Evolutionary conservation across 2,888 invertebrate species (phyloP), one percentile per base, ranked within the genome.

Genomic region (Harmothoe impar): DNA sequence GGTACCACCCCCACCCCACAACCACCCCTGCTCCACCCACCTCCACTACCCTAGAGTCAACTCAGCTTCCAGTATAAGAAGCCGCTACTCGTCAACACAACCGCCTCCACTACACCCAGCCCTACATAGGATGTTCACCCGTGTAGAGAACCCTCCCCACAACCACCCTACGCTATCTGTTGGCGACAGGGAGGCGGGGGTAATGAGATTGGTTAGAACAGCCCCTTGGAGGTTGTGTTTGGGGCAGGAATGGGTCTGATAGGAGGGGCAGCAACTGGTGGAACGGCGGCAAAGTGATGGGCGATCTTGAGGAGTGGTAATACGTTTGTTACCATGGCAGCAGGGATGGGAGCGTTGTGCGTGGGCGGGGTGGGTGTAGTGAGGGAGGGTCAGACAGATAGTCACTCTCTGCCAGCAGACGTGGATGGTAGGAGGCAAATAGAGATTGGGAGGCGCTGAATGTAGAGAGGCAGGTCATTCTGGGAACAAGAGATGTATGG

Each of bases 131-230:
- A 43, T 10, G 43, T 43, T 3, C 43, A 43, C 5, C 43, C 43
- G 43, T 7, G 43, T 7, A 43, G 43, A 7, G 43, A 43, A 43
- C 77, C 77, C 77, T 25, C 31, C 29, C 17, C 77, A n/a, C 81
- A n/a, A 5, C 81, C 81, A 7, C 33, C 43, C 35, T 0, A 43
- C n/a, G 15, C 35, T 81, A 81, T 81, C 81, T 35, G 43, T 20
- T 17, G 43, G 17, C 5, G 81, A 43, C 81, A 81, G 81, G 81
- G 35, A 35, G 81, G 81, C 20, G 81, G 81, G 77, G n/a, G 81
- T 81, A 81, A 81, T 81, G 81, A 43, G 81, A 35, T 43, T 81
- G 81, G 81, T 81, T 81, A 81, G 81, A 81, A 81, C 81, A 81
- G 81, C 81, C 81, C 81, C 15, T n/a, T n/a, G 29, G 72, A 43